Base-by-base conservation (phyloP, 1,140 invertebrate genomes). In the Megathymus violae region DNA sequence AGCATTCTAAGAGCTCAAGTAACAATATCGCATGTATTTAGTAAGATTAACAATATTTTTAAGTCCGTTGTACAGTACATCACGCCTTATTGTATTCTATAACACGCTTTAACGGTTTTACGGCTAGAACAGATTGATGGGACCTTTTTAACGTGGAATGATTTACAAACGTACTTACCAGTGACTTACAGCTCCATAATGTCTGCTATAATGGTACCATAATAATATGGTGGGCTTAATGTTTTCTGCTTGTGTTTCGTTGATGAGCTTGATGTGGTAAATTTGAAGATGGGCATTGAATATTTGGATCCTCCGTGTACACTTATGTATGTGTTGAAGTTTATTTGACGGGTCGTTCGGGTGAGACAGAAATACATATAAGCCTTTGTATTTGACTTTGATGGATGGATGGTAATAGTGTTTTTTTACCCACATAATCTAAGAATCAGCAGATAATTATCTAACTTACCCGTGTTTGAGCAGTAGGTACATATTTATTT, bases 211-310 rank as follows among this genome's bases (percentile, higher is more conserved):
- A 74, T 70, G 65, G 63, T 16, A 31, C 15, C 36, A 48, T 71
- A 66, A 74, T 74, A 68, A 64, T 62, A 69, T 58, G 68, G 69
- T 71, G 63, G 60, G 68, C 61, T 71, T 69, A 67, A 74, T 71
- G 66, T 52, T 31, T 31, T 31, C 34, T 36, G n/a, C 34, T 36
- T 36, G 34, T 36, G 34, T 36, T 11, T 11, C 34, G 34, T 36
- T 36, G 34, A 36, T 11, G 34, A n/a, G 34, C 44, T 16, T 47
- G 44, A 22, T 47, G 44, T 47, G 11, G 19, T 47, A 25, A 47
- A 13, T 27, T 47, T 11, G 4, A 11, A 7, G 10, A 36, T 36
- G 34, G 11, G 11, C 34, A 36, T 7, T 11, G 10, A 36, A 7
- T 2, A 36, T 36, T 36, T n/a, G n/a, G n/a, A n/a, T n/a, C n/a